Base-by-base conservation (phyloP, 92 coral and sea anemone species). In the Pocillopora meandrina region DNA sequence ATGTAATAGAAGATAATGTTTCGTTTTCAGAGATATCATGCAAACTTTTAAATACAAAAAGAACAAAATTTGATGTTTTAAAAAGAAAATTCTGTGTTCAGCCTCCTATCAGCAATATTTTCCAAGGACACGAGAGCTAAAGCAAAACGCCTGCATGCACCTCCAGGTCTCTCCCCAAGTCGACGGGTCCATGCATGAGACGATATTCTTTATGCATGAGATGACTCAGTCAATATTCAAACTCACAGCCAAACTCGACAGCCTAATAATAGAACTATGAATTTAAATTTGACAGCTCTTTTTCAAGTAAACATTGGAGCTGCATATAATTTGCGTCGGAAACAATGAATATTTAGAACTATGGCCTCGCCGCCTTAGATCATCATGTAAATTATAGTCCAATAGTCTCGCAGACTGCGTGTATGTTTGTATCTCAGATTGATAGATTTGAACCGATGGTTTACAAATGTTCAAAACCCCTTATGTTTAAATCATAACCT, bases 201-300 rank as follows among this genome's bases (percentile, higher is more conserved):
- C 72, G 64, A 61, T 83, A 84, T 76, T 84, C 76, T 65, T 84
- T 84, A 84, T 84, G 88, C 63, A 76, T 76, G 88, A 84, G 82
- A 20, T 77, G 82, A 67, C 31, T 75, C 79, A 36, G 74, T 70
- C 74, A 76, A 84, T 76, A 76, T 76, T 75, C 63, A 74, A 33
- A 74, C 62, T 76, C 76, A 70, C 87, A 82, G 82, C 79, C 86
- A 82, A 74, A 72, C 70, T 68, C 76, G 74, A 80, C 31, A 69
- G 84, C 76, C 59, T 57, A 80, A 82, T 84, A 67, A 84, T 56
- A 76, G 81, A 66, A 59, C 16, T 68, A 84, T 84, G 77, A 84
- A 84, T 84, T 42, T 66, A 84, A 76, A 66, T 23, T 76, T 84
- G 88, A 66, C 76, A 66, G 76, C 69, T 76, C 88, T 67, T 75